A percentile compares a stretch with the other conserved stretches of the same genome.
These are phyloP conservation scores for Clarias laeviceps DNA, from an alignment of 2,797 vertebrate species.

Conservation along the genomic window DNA sequence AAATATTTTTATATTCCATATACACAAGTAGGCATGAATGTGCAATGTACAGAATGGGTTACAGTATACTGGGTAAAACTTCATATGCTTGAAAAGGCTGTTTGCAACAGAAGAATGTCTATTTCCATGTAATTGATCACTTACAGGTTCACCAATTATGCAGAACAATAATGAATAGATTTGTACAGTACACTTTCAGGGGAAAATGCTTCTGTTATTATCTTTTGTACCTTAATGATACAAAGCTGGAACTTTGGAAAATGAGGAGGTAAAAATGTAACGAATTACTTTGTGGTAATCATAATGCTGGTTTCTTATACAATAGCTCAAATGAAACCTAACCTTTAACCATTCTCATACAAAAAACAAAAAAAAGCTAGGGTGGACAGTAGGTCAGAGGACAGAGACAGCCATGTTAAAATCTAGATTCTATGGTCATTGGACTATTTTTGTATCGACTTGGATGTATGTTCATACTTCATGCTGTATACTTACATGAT, in stretches of 20 bases:
- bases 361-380: background rate
- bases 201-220: background rate
- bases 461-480: background rate
- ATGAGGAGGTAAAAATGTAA: background rate
- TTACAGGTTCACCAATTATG: background rate
- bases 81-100: background rate
- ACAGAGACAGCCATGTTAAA: background rate
- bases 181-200: background rate
- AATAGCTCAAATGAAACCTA: background rate
- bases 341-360: background rate
- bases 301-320: background rate
- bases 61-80: background rate
- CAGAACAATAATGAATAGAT: background rate
- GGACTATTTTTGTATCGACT: background rate
- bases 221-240: background rate
- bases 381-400: background rate
- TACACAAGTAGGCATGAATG: background rate
- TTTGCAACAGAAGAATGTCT: background rate
- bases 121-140: background rate
- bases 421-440: background rate
- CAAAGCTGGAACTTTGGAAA: background rate
- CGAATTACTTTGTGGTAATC: background rate
- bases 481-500: background rate
- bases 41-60: background rate
- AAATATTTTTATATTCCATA: background rate